Base-by-base conservation (phyloP, 2,797 vertebrate genomes). In the Macrochelys suwanniensis region DNA sequence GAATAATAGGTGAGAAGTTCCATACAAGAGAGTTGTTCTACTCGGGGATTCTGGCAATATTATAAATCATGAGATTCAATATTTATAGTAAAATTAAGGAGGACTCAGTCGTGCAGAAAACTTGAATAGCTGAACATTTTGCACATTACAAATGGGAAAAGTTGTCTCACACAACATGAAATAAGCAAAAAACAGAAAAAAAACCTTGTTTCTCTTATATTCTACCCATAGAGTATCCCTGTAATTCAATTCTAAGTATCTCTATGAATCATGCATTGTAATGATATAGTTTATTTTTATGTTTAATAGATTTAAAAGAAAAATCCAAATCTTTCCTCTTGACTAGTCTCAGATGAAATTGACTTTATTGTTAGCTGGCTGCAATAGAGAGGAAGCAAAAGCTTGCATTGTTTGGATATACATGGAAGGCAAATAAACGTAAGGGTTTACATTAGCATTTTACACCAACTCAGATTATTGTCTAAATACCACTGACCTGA, bases 31-130 rank as follows among this genome's bases (percentile, higher is more conserved):
- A 91, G 84, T 81, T 92, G 28, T 82, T 59, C 89, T 90, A 17
- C 84, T 80, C 45, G 3, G 59, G 61, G 37, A 86, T 90, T 56
- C 78, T 89, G 84, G 49, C 92, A 96, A 88, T 81, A 65, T 86
- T 0, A 13, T 96, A 93, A 96, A 93, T 95, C 93, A 95, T 68
- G 91, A 91, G 88, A 57, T 74, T 15, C 84, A 93, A 95, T 81
- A 57, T 54, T 93, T 87, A 33, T 45, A 91, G 79, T 83, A 96
- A 97, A 49, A 94, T 95, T 93, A 91, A 96, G 84, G 92, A 81
- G 95, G 91, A 91, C 86, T 77, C 89, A 88, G 17, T 57, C 80
- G 93, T 82, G 89, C 88, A 95, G 88, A 95, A 96, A 95, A 90
- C 89, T 90, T 87, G 26, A 45, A 76, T 77, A 81, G 82, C n/a